Conservation (phyloP, 2,888 invertebrate genomes). For the Diaperis boleti region DNA sequence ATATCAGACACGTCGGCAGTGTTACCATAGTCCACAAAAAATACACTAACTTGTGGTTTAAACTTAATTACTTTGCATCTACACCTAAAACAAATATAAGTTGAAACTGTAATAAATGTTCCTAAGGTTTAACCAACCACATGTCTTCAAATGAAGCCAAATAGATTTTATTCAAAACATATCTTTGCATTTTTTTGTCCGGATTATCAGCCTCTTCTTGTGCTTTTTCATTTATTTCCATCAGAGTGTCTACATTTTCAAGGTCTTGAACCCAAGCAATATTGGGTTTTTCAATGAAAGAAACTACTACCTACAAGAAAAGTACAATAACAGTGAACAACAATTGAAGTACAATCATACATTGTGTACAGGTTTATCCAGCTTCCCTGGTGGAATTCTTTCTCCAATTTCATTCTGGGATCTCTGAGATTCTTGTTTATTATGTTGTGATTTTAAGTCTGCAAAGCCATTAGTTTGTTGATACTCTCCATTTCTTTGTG, state of each 20-base stretch:
- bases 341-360: not conserved
- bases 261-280: conserved; percentile 25
- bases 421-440: no score
- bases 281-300: conserved; percentile 30
- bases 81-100: conserved; percentile 52
- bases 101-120: no score
- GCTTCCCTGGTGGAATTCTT: no score
- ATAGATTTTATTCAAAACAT: conserved; percentile 13
- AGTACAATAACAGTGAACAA: not conserved
- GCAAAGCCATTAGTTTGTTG: not conserved
- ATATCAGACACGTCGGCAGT: conserved; percentile 44
- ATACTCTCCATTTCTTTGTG: not conserved
- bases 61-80: conserved; percentile 48
- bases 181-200: not conserved
- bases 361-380: conserved; percentile 1
- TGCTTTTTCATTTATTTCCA: conserved; percentile 8
- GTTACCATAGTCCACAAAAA: conserved; percentile 58
- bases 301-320: conserved; percentile 19
- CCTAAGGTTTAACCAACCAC: no score
- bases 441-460: no score
- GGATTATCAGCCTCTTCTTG: conserved; percentile 6
- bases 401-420: not conserved
- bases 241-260: not conserved
- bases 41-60: conserved; percentile 50
- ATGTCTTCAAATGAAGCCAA: conserved; percentile 17